Evolutionary conservation across 2,113 vertebrate genomes (phyloP), one percentile per base, ranked within the genome.

Genomic region (Phylloscopus whistleri): DNA sequence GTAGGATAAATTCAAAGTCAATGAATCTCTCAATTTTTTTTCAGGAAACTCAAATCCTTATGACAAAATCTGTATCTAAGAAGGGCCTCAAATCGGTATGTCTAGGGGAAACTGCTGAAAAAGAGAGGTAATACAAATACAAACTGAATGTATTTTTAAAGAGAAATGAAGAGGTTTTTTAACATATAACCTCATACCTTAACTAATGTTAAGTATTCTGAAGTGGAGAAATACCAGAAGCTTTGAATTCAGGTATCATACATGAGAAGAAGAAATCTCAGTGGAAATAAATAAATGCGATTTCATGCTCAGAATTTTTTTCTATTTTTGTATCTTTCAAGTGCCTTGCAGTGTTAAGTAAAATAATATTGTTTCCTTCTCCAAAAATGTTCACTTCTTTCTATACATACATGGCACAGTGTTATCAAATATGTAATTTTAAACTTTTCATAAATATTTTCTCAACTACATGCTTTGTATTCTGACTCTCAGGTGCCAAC

Each of bases 1-100:
- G 60, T 92, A 49, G 78, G 60, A 84, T 60, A 79, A 77, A 95
- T 90, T 96, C 60, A 88, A 89, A 95, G 84, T 90, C 72, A 58
- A 91, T 56, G 67, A 64, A 90, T 77, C 46, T 82, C 76, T 96
- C 89, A 49, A 6, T 17, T 31, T 49, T 68, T 89, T 76, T 70
- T 27, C 55, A 41, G 59, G 55, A 85, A 90, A 72, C 58, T 92
- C 73, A 78, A 95, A 92, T 58, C 66, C 26, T 21, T 83, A 3
- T 6, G 6, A 62, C 2, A 6, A 73, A 72, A 53, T 77, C 43
- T 49, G 16, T 89, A 16, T 90, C 69, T 85, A 82, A 92, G 72
- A 94, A 75, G 20, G 73, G 27, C 46, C 48, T 93, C 56, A 79
- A 92, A 89, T 85, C 66, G 53, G 14, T 81, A 51, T 78, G 31